Evolutionary conservation across 2,113 vertebrate genomes (phyloP).

Genomic region (Struthio camelus): DNA sequence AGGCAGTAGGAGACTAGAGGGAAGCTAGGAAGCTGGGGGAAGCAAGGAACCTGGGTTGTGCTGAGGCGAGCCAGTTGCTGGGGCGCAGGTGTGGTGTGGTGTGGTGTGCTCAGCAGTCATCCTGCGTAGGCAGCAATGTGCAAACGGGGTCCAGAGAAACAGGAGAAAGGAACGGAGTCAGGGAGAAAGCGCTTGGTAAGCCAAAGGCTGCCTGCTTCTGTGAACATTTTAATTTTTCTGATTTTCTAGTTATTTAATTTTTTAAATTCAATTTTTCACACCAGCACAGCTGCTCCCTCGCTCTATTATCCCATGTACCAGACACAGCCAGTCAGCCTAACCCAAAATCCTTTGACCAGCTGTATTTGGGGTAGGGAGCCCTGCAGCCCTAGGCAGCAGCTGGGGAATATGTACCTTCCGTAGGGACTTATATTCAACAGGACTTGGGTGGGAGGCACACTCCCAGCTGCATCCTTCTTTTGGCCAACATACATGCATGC

Average conservation of each 20-base stretch:
- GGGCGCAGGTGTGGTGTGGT: neutral
- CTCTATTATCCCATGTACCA: neutral
- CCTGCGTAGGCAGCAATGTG: neutral
- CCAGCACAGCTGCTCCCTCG: neutral
- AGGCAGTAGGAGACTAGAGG: neutral
- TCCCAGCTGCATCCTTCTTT: neutral
- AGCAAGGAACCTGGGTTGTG: rapidly evolving
- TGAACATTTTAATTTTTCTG: neutral
- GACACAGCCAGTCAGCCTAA: neutral
- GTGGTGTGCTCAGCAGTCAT: neutral
- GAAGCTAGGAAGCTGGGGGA: neutral
- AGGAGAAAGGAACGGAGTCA: neutral
- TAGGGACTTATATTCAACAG: neutral
- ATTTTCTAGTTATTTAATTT: too few relatives aligned
- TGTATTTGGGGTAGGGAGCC: neutral
- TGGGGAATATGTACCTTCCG: neutral
- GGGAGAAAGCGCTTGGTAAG: neutral
- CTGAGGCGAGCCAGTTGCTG: neutral
- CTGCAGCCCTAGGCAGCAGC: neutral
- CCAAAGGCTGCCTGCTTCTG: neutral
- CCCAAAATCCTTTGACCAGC: neutral
- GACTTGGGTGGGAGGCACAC: neutral
- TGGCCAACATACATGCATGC: rapidly evolving
- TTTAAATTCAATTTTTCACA: neutral
- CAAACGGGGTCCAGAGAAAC: neutral